phyloP scores from a whole-genome alignment of 1,140 invertebrate species.

The Caenorhabditis inopinata region DNA sequence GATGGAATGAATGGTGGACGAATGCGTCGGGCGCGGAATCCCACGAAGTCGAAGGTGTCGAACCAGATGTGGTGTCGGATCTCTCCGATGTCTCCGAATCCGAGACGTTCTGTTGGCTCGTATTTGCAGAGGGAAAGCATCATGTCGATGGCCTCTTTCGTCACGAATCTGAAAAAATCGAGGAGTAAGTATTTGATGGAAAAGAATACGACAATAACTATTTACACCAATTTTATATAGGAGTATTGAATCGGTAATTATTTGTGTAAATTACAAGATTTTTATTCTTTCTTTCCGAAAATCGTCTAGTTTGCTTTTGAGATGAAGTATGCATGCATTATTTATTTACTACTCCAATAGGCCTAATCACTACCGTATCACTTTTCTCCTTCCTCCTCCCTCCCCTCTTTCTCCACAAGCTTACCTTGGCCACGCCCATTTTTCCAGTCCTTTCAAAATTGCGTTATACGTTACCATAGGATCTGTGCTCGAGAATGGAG shows the following conservation, averaged over 20 bases:
- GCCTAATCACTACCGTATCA: too few relatives aligned
- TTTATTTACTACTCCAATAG: too few relatives aligned
- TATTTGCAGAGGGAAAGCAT: conserved; percentile 61
- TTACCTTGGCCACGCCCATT: conserved; percentile 70
- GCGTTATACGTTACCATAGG: conserved; percentile 99
- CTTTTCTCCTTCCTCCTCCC: too few relatives aligned
- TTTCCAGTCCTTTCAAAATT: conserved; percentile 95
- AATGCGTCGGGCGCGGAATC: conserved; percentile 81
- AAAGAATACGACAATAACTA: too few relatives aligned
- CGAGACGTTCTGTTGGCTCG: conserved; percentile 61
- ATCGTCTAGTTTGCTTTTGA: too few relatives aligned
- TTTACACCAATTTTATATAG: too few relatives aligned
- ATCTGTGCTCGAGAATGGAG: conserved; percentile 90
- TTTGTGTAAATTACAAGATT: too few relatives aligned
- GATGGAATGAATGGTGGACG: conserved; percentile 78
- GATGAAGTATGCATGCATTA: too few relatives aligned
- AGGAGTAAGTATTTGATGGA: too few relatives aligned
- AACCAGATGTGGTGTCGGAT: conserved; percentile 76
- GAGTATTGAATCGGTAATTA: too few relatives aligned
- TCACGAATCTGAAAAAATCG: conserved; percentile 24
- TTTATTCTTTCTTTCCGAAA: too few relatives aligned
- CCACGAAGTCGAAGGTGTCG: conserved; percentile 99
- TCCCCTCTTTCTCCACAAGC: background rate
- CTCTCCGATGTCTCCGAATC: conserved; percentile 62
- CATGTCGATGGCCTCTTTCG: conserved; percentile 52